Evolutionary conservation across 2,113 vertebrate species (phyloP), one percentile per base, ranked within the genome.

Genomic region (Ceuthmochares aereus): DNA sequence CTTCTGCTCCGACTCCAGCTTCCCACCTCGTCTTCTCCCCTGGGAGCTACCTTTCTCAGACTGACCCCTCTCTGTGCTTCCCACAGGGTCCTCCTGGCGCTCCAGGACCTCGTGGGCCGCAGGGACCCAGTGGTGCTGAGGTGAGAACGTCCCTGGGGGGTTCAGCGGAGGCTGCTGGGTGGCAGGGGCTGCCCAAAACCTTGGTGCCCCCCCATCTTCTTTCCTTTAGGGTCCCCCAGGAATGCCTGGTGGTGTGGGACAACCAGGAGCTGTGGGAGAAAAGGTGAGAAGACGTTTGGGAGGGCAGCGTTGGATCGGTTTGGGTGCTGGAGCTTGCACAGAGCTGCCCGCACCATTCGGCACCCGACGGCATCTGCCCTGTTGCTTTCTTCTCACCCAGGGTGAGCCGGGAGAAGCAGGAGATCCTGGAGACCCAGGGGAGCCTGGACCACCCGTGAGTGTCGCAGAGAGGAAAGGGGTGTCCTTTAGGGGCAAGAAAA

Each of bases 321-420:
- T 14, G 69, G 34, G 30, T 15, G n/a, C 27, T n/a, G 66, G 66
- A 66, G 37, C 25, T 21, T 12, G 55, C 43, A n/a, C 5, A 9
- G 51, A 23, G 70, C 47, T 42, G 23, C 22, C 30, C 1, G 3
- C 37, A 5, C 15, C 34, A 11, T 36, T 49, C 86, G 58, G 77
- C 62, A 8, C 55, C 67, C 3, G 0, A 13, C 34, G 16, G 40
- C 12, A 3, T 30, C 25, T 6, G 8, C 19, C 45, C 37, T 30
- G 0, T 26, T 12, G 52, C 5, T 78, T 66, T 59, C 77, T 19
- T 77, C 19, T 32, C 6, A 2, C 7, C 26, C 89, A 99, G 99
- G 99, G 99, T 67, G 99, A 99, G n/a, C 97, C 98, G 8, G 99
- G 99, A 8, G 98, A 99, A 55, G 97, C 98, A 21, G 99, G 99